Conservation (phyloP, 2,113 vertebrate species). For the Semicossyphus pulcher region DNA sequence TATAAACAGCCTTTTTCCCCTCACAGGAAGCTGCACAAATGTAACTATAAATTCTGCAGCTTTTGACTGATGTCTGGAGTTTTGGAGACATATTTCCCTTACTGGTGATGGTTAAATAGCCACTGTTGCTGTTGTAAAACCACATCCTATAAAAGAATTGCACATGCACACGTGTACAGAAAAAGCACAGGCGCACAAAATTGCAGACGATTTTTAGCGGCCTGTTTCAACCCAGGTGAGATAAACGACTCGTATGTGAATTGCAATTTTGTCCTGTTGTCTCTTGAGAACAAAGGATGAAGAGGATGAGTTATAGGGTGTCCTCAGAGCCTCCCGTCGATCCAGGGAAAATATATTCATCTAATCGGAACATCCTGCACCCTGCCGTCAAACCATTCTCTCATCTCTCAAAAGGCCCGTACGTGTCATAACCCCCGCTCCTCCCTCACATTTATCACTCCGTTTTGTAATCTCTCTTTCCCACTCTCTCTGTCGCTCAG, state of each 20-base stretch:
- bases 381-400: conserved; percentile 56
- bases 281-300: conserved; percentile 28
- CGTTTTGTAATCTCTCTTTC: conserved; percentile 45
- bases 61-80: conserved; percentile 11
- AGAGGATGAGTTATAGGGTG: conserved; percentile 58
- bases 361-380: conserved; percentile 56
- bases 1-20: not conserved
- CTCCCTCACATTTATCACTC: conserved; percentile 62
- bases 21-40: not conserved
- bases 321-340: conserved; percentile 41
- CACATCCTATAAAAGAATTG: not conserved
- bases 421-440: conserved; percentile 61
- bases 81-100: conserved; percentile 34
- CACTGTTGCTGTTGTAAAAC: conserved; percentile 18
- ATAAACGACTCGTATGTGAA: conserved; percentile 45
- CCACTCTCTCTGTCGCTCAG: conserved; percentile 29
- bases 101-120: conserved; percentile 16
- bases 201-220: conserved; percentile 12
- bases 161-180: not conserved
- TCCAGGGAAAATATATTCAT: conserved; percentile 61
- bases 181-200: conserved; percentile 28
- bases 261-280: conserved; percentile 52
- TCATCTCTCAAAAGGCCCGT: conserved; percentile 47
- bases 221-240: conserved; percentile 40
- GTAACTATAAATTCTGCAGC: not conserved